These are phyloP conservation scores for Trichopoda pennipes DNA, from an alignment of 2,888 invertebrate genomes.

Conservation along the genomic window DNA sequence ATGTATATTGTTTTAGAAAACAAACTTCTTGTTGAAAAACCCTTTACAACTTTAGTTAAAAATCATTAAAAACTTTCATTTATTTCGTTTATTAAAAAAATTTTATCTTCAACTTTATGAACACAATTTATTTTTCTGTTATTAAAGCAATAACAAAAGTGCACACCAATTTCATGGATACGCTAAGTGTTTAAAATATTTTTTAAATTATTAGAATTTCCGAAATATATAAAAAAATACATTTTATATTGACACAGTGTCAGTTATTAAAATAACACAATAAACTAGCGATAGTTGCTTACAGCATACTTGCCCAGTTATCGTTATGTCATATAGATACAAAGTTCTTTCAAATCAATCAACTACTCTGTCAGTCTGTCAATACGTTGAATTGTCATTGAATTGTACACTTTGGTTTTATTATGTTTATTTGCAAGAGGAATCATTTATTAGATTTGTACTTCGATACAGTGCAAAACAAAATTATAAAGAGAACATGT, in stretches of 20 bases:
- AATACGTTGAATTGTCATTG: constrained; percentile 6
- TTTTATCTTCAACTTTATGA: no score
- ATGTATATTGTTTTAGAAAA: no score
- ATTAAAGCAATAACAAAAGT: no score
- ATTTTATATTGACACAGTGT: constrained; percentile 1
- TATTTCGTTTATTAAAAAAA: no score
- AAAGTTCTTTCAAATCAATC: constrained; percentile 27
- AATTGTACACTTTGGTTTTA: background rate
- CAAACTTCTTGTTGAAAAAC: no score
- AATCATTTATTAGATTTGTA: background rate
- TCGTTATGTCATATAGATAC: background rate
- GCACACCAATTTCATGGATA: no score
- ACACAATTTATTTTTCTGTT: no score
- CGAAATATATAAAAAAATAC: background rate
- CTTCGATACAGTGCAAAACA: background rate
- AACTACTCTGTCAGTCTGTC: constrained; percentile 25
- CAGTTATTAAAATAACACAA: background rate
- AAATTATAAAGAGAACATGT: no score
- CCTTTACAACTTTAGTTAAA: no score
- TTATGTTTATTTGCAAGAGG: background rate
- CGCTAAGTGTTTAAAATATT: background rate
- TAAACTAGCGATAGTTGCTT: background rate
- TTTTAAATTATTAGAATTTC: background rate
- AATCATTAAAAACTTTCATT: no score
- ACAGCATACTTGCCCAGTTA: background rate